Base-by-base conservation (phyloP, 2,113 vertebrate species). In the Aldabrachelys gigantea region DNA sequence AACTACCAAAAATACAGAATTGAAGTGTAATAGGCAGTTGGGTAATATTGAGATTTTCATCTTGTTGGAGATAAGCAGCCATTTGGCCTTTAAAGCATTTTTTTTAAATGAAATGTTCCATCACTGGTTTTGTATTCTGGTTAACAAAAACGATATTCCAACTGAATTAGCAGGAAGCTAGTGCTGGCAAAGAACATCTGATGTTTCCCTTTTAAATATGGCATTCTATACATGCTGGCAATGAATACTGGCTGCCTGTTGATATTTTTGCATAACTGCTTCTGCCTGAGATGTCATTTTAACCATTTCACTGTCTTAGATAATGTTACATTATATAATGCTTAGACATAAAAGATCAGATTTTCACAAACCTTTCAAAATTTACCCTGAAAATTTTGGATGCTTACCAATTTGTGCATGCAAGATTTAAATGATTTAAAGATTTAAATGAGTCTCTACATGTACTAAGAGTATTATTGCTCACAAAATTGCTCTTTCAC, bases 51-150 rank as follows among this genome's bases (percentile, higher is more conserved):
- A 81, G 65, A 31, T 96, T 95, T 54, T 50, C 80, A 78, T 75
- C 80, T 83, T 76, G 53, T 22, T 76, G 57, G n/a, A 82, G 82
- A 83, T 38, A 54, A 83, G 62, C 62, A 24, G n/a, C 50, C 13
- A 82, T 78, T 91, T 91, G 65, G 65, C 65, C 35, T 44, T 62
- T 78, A 41, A 76, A 82, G n/a, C n/a, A 41, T 62, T 38, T n/a
- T 79, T 76, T 89, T 31, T 79, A 10, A 6, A 22, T 17, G 6
- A 92, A 91, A 53, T 87, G 5, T 72, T 83, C 21, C 0, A 38
- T 53, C 69, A 91, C n/a, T 25, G 54, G 29, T 89, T 96, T 81
- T 89, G 10, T n/a, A 90, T n/a, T 24, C n/a, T 81, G 13, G 81
- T 86, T 54, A 90, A 80, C 29, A 95, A 91, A 72, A 91, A 93